Evolutionary conservation across 30 jellyfish, hydroid and myxozoan species (phyloP), one percentile per base, ranked within the genome.

Genomic region (Rhopilema esculentum): DNA sequence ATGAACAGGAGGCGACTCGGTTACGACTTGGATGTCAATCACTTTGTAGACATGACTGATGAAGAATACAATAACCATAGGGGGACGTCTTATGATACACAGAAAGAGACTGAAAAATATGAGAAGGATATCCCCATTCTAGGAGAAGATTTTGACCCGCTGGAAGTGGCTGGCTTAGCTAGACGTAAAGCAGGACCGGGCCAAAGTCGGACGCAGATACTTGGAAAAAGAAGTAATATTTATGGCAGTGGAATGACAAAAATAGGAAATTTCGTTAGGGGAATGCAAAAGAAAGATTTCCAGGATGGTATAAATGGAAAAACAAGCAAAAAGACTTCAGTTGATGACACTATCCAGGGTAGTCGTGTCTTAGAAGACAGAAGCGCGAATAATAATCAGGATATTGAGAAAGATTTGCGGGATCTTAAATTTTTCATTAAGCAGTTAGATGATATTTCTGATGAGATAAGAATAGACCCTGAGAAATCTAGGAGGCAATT

Each of bases 1-100:
- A 96, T 82, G 78, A 94, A 94, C 79, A 96, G 97, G 50, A 88
- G 96, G 25, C 76, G 89, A 16, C 86, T 86, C n/a, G 89, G 90
- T 24, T 94, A 30, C 85, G 24, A 88, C 7, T 64, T 94, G 72
- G 97, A 80, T 33, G 87, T 89, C 77, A 94, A 94, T 68, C 98
- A 94, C 71, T 86, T 94, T 29, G 29, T 96, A 4, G 98, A 94
- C 67, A 20, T 94, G 65, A 29, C 97, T 27, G 97, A 89, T 4
- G 92, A 84, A 1, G 98, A 94, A 67, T 87, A 83, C 79, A 86
- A 81, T 8, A 31, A 32, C 0, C 80, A 78, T 19, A 62, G 80
- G 62, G 95, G 95, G 27, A 26, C 49, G 16, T 77, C 89, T 1
- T 77, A 72, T 51, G 95, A 87, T 57, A 57, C 19, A 25, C 77